phyloP scores from a whole-genome alignment of 2,797 vertebrate genomes.

The Halcyon badia region DNA sequence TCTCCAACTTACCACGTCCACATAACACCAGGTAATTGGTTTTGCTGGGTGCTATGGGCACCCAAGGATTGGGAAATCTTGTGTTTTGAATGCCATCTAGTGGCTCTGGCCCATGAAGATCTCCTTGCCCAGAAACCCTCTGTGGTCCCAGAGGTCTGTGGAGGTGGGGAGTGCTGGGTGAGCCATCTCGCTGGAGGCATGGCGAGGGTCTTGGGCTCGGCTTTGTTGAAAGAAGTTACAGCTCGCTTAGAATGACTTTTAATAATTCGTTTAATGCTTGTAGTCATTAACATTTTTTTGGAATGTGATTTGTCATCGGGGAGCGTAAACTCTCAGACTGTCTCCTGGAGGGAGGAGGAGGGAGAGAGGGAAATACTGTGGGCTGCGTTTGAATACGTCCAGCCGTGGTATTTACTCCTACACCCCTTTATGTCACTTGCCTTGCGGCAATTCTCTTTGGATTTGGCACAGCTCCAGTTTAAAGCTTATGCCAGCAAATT shows the following conservation, averaged over 20 bases:
- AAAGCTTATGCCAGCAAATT: constrained; percentile 18
- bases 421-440: neutral
- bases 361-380: neutral
- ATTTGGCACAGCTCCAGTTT: neutral
- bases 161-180: rapidly evolving
- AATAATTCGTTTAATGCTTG: neutral
- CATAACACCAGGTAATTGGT: neutral
- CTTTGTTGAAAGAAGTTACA: neutral
- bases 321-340: neutral
- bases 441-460: neutral
- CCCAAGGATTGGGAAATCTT: neutral
- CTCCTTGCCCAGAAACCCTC: neutral
- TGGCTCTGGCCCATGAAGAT: neutral
- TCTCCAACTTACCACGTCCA: neutral
- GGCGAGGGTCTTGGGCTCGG: rapidly evolving
- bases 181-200: neutral
- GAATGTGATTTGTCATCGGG: constrained; percentile 18
- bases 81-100: constrained; percentile 63
- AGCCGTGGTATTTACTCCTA: neutral
- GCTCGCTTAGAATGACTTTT: neutral
- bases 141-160: neutral
- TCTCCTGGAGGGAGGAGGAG: neutral
- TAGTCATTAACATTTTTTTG: neutral
- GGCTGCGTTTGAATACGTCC: neutral
- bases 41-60: neutral